Base-by-base conservation (phyloP, 2,113 vertebrate species). In the Semnornis frantzii region DNA sequence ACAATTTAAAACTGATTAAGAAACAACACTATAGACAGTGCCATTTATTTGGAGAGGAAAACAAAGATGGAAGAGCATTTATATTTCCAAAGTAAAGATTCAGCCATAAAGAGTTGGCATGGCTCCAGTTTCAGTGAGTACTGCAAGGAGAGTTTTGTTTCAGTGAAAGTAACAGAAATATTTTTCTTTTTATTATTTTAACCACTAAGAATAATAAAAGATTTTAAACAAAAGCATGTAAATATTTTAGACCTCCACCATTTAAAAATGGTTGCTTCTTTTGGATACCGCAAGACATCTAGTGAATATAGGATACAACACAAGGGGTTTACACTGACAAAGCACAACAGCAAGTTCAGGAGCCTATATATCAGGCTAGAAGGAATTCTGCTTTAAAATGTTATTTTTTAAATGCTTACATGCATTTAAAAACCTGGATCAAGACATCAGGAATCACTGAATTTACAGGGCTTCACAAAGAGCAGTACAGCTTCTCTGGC, bases 1-100 rank as follows among this genome's bases (percentile, higher is more conserved):
- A 72, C 73, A 79, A 59, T 60, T 93, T 89, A 74, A 90, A 94
- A 92, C 28, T 66, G 80, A 97, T 94, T 91, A 97, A 94, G 81
- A 92, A 96, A 89, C 54, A 85, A 3, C 82, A 87, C 58, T 88
- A 66, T 13, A 94, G 86, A 82, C 83, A 92, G 60, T 76, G 44
- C 12, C 87, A 95, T 71, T 87, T 82, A 82, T 90, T 89, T 90
- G 34, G 83, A 75, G 46, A 80, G 39, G 60, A 20, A 31, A 15
- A 31, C 68, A 96, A 83, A 55, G 74, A 58, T 33, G 20, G 50
- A 44, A 69, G 33, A 77, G 80, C 60, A 88, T 83, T 95, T 92
- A 15, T 78, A 92, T 87, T 90, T 78, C 90, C 95, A 96, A 96
- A 87, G 76, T 82, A 84, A 87, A 69, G n/a, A 82, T 66, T 89